Evolutionary conservation across 2,113 vertebrate genomes (phyloP).

Genomic region (Neodon shergylaensis): DNA sequence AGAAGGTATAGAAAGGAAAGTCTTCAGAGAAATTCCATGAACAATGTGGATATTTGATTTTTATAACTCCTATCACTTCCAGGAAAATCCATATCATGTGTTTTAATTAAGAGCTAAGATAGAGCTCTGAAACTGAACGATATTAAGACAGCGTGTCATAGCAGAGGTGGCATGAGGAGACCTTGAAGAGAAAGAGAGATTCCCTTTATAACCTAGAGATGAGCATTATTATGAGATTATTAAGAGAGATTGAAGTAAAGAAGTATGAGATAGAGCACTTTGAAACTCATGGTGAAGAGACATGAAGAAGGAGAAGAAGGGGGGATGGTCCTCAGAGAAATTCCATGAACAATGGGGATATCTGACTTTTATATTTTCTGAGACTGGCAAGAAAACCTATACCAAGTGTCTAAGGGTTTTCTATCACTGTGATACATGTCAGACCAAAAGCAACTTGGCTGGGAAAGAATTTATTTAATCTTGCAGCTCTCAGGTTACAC

Average conservation of each 20-base stretch:
- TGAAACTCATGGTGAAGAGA: not conserved
- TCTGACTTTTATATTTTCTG: not conserved
- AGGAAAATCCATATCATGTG: not conserved
- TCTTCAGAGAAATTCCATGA: not conserved
- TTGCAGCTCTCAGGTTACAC: not conserved
- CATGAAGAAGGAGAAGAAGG: not conserved
- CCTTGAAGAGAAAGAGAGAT: not conserved
- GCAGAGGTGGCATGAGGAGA: not conserved
- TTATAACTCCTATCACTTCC: not conserved
- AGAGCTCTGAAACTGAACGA: not conserved
- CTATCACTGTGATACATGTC: not conserved
- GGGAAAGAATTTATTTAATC: not conserved
- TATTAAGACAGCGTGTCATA: not conserved
- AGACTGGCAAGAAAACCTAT: not conserved
- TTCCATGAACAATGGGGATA: too few relatives aligned
- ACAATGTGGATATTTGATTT: not conserved
- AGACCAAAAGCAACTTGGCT: not conserved
- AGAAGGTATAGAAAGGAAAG: not conserved
- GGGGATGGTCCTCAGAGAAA: not conserved
- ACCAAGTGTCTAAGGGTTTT: not conserved
- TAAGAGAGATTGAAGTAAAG: not conserved
- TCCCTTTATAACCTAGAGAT: not conserved
- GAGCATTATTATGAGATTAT: not conserved
- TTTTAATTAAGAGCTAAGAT: not conserved
- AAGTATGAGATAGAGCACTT: not conserved